Base-by-base conservation (phyloP, 2,888 invertebrate species). In the Ectemnius continuus region DNA sequence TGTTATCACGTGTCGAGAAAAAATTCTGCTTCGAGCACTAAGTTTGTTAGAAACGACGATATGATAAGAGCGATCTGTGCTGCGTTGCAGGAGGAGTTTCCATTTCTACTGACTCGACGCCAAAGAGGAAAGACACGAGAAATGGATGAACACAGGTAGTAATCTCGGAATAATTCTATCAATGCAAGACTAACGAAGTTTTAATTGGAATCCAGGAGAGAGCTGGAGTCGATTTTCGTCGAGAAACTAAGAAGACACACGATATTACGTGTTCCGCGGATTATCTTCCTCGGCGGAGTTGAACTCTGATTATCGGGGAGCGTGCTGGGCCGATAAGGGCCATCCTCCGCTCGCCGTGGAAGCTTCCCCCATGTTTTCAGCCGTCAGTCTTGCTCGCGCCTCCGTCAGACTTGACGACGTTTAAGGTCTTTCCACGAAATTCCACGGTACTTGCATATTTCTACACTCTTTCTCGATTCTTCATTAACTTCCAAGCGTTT, bases 321-420 rank as follows among this genome's bases (percentile, higher is more conserved):
- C 73, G 68, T 61, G 69, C 70, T 61, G 73, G 68, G 36, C 66
- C 69, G 84, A 84, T 84, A 83, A 83, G 73, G 52, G 72, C 62
- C 48, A 46, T 61, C 67, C 67, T 74, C 63, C 69, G 78, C 63
- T 73, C 67, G 61, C 66, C 59, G 61, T 75, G 23, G 56, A 59
- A 73, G 78, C 57, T 69, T 52, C 57, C 62, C 60, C 67, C 56
- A 56, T 46, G 36, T 59, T 75, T 73, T 59, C 63, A 77, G 67
- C 66, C 65, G 73, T 71, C 64, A 78, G 78, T 79, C 73, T 73
- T 52, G 61, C 36, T 67, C 66, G 75, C 66, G 74, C 61, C 64
- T 73, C 64, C 65, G 69, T 68, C 59, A 65, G 75, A 73, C 47
- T 20, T 68, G 67, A 16, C 67, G 58, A 46, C 62, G 52, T 18